Conservation (phyloP, 1,140 invertebrate species). For the Pseudomyrmex concolor region DNA sequence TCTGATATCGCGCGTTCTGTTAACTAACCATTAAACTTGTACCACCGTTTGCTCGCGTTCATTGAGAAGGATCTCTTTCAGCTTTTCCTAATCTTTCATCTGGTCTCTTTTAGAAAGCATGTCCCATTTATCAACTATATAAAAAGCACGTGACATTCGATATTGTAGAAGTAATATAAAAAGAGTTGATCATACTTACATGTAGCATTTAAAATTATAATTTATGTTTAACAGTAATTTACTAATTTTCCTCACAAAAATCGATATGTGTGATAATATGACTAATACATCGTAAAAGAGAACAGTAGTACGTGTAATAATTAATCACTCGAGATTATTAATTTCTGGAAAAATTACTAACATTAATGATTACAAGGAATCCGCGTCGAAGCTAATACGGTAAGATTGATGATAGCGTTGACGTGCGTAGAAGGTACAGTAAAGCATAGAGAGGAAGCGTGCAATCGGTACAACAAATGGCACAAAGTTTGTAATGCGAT, state of each 20-base stretch:
- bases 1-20: conserved; percentile 75
- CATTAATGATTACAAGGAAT: conserved; percentile 46
- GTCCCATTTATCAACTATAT: neutral
- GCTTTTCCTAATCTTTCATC: conserved; percentile 65
- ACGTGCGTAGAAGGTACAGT: conserved; percentile 19
- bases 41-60: conserved; percentile 66
- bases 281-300: neutral
- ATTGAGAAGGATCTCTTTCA: conserved; percentile 58
- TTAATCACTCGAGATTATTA: conserved; percentile 34
- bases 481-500: conserved; percentile 49
- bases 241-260: neutral
- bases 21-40: conserved; percentile 79
- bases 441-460: conserved; percentile 10
- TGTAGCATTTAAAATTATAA: too few relatives aligned
- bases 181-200: too few relatives aligned
- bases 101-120: conserved; percentile 1
- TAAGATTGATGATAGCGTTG: conserved; percentile 58
- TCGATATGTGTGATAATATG: neutral
- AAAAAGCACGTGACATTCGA: too few relatives aligned
- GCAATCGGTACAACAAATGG: conserved; percentile 58
- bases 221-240: neutral
- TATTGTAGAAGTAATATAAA: too few relatives aligned
- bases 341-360: conserved; percentile 46
- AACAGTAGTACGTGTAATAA: neutral
- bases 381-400: conserved; percentile 26